These are phyloP conservation scores for Noctua fimbriata DNA, from an alignment of 2,888 invertebrate species.

Conservation along the genomic window DNA sequence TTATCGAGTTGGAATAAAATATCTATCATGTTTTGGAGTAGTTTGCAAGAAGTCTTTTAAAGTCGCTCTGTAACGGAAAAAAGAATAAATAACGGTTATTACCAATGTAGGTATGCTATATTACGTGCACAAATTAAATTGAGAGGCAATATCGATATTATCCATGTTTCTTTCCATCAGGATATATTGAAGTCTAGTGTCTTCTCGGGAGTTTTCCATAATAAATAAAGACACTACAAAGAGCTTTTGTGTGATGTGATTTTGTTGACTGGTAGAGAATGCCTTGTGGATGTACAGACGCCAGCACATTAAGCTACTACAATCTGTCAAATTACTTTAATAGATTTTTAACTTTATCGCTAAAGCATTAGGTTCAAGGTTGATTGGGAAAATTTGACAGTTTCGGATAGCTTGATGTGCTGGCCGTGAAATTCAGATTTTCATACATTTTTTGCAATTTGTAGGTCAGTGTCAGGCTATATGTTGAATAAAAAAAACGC, in stretches of 20 bases:
- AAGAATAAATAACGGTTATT: background rate
- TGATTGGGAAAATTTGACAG: no score
- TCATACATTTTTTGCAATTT: no score
- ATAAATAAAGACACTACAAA: background rate
- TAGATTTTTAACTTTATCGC: no score
- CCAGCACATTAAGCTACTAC: no score
- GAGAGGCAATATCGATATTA: background rate
- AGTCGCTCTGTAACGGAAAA: background rate
- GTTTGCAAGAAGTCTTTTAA: background rate
- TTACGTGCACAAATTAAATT: background rate
- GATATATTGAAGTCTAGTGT: background rate
- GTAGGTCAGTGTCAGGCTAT: no score
- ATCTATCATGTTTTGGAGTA: background rate
- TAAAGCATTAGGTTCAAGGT: no score
- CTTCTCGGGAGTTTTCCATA: background rate
- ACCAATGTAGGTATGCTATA: background rate
- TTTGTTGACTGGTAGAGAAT: background rate
- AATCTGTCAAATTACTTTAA: no score
- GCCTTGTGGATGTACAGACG: background rate
- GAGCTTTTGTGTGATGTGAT: background rate
- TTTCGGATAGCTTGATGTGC: no score
- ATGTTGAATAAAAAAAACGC: no score
- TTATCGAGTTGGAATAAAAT: background rate
- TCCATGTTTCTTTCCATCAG: background rate
- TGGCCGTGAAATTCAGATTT: no score